Percentiles rank a stretch among this genome's conserved stretches.
Conservation (phyloP, 2,888 invertebrate species). For the Dynastes hyllus region DNA sequence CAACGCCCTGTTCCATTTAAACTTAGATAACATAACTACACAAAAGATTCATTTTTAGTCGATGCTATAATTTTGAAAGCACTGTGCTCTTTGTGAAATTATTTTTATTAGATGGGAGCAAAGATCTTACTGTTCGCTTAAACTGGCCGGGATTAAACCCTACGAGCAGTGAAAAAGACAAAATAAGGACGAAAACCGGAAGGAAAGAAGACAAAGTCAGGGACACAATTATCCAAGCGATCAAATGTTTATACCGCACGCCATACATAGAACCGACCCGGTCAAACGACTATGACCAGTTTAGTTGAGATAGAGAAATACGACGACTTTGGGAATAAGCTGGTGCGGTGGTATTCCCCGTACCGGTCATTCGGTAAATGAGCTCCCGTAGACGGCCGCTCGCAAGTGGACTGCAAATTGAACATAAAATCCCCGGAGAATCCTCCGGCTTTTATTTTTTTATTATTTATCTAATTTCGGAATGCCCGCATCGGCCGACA, state of each 20-base stretch:
- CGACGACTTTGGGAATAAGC: conserved; percentile 38
- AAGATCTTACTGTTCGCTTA: background rate
- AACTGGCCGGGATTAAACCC: background rate
- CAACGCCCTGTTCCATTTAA: too few relatives aligned
- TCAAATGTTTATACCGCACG: conserved; percentile 32
- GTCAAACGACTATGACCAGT: conserved; percentile 37
- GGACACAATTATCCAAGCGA: conserved; percentile 28
- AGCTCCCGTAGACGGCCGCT: conserved; percentile 36
- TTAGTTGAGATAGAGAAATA: conserved; percentile 41
- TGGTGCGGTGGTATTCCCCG: conserved; percentile 14
- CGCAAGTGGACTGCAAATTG: conserved; percentile 46
- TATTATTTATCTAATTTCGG: conserved; percentile 45
- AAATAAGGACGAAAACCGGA: background rate
- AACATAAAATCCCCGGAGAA: conserved; percentile 41
- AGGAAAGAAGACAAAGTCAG: conserved; percentile 11
- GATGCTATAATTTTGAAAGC: background rate
- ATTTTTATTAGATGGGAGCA: background rate
- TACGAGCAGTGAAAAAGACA: background rate
- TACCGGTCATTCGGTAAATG: conserved; percentile 38
- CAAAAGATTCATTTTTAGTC: background rate
- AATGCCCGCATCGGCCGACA: conserved; percentile 20
- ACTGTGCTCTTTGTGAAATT: background rate
- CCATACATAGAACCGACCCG: conserved; percentile 9
- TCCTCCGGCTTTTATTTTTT: conserved; percentile 41
- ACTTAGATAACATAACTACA: background rate